Percentiles rank a stretch among this genome's conserved stretches.
These are phyloP conservation scores for Holacanthus passer DNA, from an alignment of 2,113 vertebrate genomes.

Conservation along the genomic window DNA sequence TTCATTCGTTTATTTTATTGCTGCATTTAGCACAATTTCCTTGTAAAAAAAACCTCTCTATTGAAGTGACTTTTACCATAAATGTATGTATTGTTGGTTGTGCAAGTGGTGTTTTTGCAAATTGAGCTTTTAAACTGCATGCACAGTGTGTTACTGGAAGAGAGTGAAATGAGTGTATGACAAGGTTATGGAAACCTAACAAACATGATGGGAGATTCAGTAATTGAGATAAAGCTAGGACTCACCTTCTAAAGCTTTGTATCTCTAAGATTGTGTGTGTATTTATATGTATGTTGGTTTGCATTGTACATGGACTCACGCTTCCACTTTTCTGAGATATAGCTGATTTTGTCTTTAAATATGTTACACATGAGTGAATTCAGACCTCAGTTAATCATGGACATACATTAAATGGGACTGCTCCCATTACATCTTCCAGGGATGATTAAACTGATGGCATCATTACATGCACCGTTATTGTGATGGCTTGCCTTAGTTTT, in stretches of 20 bases:
- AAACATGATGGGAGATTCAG: not conserved
- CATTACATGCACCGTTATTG: conserved; percentile 4
- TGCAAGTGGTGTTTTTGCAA: not conserved
- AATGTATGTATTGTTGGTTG: not conserved
- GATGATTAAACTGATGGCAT: conserved; percentile 38
- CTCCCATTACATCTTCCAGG: conserved; percentile 7
- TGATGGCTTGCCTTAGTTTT: not conserved
- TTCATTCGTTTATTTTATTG: not conserved
- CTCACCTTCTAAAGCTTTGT: not conserved
- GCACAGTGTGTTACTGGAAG: not conserved
- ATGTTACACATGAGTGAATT: not conserved
- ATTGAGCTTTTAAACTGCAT: not conserved
- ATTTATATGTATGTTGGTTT: not conserved
- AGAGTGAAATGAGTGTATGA: not conserved
- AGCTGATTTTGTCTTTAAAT: not conserved
- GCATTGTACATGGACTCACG: not conserved
- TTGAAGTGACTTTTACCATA: not conserved
- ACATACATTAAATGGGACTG: conserved; percentile 14
- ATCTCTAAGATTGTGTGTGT: not conserved
- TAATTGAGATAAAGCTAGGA: not conserved
- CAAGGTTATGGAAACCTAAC: conserved; percentile 15
- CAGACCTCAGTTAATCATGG: conserved; percentile 20
- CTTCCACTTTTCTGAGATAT: not conserved
- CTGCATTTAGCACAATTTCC: not conserved
- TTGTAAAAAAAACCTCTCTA: not conserved